Evolutionary conservation across 2,797 vertebrate genomes (phyloP), one percentile per base, ranked within the genome.

Genomic region (Hafferia zeledoni): DNA sequence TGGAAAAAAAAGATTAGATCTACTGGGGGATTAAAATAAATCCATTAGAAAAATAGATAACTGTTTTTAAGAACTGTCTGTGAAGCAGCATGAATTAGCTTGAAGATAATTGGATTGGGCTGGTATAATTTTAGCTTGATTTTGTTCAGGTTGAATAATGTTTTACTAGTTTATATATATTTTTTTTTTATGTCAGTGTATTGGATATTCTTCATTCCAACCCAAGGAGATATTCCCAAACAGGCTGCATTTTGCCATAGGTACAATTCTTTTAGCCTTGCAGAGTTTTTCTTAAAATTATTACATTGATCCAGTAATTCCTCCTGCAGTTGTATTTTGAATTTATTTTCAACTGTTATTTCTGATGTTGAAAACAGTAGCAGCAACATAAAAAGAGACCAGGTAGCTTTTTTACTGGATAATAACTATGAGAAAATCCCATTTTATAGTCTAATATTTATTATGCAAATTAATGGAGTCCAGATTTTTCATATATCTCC

Each of bases 131-230:
- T 57, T 59, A 60, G 17, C 2, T 75, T 68, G 33, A 6, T 56
- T 93, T 94, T 95, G 75, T 64, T 95, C 83, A 89, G 70, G 68
- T 89, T 92, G 78, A 86, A 90, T 81, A 82, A 61, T 74, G 91
- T 95, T 95, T 93, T 93, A 75, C 60, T 57, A 64, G 87, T 91
- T 84, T 84, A 59, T 82, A 13, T 95, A 70, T 95, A n/a, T n/a
- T n/a, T 95, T 93, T 83, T 72, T 63, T 69, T 88, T 70, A 56
- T 93, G n/a, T 63, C 82, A 94, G 8, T 80, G 65, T 94, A 95
- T 60, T 88, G 85, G 69, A 92, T 94, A 61, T 78, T 92, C 16
- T 84, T 89, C 14, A 71, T 85, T 93, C 72, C 65, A 95, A 46
- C 24, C 33, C 35, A 79, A 91, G 70, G 47, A 88, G 60, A 43